Evolutionary conservation across 30 jellyfish, hydroid and myxozoan genomes (phyloP).

Genomic region (Aurelia sp.): DNA sequence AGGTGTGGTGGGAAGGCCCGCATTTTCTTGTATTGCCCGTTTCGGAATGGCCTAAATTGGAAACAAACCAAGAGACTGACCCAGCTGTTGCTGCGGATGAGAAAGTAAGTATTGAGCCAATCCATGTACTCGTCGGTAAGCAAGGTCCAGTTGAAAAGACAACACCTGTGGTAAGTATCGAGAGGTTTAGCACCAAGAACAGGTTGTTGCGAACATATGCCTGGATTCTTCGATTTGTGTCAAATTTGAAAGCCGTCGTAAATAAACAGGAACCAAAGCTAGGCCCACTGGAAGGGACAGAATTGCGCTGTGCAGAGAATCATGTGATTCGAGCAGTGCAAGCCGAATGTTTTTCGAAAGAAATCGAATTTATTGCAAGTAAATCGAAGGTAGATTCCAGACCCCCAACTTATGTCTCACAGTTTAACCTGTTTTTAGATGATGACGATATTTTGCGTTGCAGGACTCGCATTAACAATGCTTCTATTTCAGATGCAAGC

Average conservation of each 20-base stretch:
- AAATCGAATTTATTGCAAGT: slow-evolving; percentile 1
- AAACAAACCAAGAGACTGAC: neutral
- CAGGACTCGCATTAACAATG: neutral
- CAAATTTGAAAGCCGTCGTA: neutral
- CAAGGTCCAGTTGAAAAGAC: no score
- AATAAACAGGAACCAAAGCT: neutral
- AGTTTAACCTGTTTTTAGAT: slow-evolving; percentile 18
- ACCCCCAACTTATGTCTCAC: slow-evolving; percentile 1
- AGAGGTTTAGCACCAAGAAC: neutral
- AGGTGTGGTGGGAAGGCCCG: slow-evolving; percentile 48
- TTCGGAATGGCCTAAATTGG: no score
- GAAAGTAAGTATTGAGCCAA: slow-evolving; percentile 3
- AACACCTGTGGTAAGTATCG: neutral
- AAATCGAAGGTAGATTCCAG: neutral
- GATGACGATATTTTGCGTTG: neutral
- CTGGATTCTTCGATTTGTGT: slow-evolving; percentile 11
- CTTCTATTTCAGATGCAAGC: neutral
- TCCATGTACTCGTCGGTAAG: no score
- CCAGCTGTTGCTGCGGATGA: slow-evolving; percentile 19
- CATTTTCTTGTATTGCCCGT: no score
- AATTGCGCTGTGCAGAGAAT: neutral
- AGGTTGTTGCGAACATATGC: neutral
- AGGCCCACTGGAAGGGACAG: neutral
- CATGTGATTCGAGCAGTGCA: neutral
- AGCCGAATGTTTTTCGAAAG: slow-evolving; percentile 8